These are phyloP conservation scores for Dicyrtomina minuta DNA, from an alignment of 2,888 invertebrate species.

Conservation along the genomic window DNA sequence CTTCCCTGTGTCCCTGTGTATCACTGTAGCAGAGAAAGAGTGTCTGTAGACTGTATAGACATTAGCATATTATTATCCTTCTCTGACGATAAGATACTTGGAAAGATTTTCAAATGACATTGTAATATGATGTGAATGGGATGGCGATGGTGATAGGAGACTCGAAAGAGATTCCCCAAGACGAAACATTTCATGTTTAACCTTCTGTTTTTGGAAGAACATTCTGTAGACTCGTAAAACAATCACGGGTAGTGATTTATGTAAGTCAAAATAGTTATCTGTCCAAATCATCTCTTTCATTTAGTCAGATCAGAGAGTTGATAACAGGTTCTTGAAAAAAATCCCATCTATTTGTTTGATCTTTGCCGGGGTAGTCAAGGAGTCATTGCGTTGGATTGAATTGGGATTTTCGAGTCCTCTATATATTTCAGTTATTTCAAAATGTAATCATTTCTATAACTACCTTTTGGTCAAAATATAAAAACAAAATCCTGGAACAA, in stretches of 20 bases:
- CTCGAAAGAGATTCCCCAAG: not conserved
- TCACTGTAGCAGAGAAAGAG: no score
- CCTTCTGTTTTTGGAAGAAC: not conserved
- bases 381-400: not conserved
- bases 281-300: conserved; percentile 41
- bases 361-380: conserved; percentile 26
- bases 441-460: no score
- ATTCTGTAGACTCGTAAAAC: conserved; percentile 8
- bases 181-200: not conserved
- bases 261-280: conserved; percentile 37
- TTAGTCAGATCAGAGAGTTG: conserved; percentile 43
- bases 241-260: conserved; percentile 33
- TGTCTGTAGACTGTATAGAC: no score
- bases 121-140: not conserved
- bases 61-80: no score
- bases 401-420: no score
- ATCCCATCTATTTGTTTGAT: conserved; percentile 32
- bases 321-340: conserved; percentile 36
- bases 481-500: no score
- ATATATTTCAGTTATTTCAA: no score
- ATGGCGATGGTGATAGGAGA: not conserved
- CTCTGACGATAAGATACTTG: no score
- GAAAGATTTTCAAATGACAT: no score
- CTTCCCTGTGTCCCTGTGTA: no score
- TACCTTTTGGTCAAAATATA: no score